These are phyloP conservation scores for Drosophila ustulata DNA, from an alignment of 2,888 invertebrate genomes.

Conservation along the genomic window DNA sequence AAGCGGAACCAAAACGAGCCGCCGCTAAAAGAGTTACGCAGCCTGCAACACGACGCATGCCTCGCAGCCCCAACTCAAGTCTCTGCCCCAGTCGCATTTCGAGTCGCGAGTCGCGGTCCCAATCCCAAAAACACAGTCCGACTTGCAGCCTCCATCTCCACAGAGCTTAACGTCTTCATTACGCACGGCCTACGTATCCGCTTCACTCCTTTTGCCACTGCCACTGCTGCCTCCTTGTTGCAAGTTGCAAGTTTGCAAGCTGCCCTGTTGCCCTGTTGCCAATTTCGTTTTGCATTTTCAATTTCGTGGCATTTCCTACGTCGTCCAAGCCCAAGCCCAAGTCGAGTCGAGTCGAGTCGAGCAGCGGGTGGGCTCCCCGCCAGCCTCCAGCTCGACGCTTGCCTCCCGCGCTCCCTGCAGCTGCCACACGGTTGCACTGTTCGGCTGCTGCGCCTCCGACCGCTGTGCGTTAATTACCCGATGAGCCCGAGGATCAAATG, in stretches of 20 bases:
- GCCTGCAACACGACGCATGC: constrained; percentile 24
- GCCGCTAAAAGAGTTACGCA: constrained; percentile 76
- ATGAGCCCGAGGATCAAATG: constrained; percentile 63
- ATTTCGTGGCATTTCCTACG: constrained; percentile 77
- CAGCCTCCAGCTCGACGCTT: not conserved
- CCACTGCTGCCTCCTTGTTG: constrained; percentile 13
- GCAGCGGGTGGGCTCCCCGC: constrained; percentile 62
- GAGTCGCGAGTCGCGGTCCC: not conserved
- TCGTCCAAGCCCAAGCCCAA: constrained; percentile 19
- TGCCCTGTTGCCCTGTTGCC: constrained; percentile 53
- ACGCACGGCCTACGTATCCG: constrained; percentile 71
- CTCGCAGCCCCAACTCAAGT: not conserved
- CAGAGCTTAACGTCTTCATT: constrained; percentile 77
- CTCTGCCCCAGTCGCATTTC: not conserved
- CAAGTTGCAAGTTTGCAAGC: constrained; percentile 1
- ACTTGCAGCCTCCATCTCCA: constrained; percentile 5
- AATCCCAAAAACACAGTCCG: not conserved
- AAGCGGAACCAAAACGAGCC: constrained; percentile 78
- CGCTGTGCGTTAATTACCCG: constrained; percentile 65
- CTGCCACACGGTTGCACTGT: constrained; percentile 14
- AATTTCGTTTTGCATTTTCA: constrained; percentile 80
- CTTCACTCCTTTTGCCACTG: constrained; percentile 37
- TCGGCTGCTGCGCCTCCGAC: not conserved
- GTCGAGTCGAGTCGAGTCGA: constrained; percentile 10
- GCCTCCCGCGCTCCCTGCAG: not conserved